Evolutionary conservation across 2,888 invertebrate genomes (phyloP), one percentile per base, ranked within the genome.

Genomic region (Volucella bombylans): DNA sequence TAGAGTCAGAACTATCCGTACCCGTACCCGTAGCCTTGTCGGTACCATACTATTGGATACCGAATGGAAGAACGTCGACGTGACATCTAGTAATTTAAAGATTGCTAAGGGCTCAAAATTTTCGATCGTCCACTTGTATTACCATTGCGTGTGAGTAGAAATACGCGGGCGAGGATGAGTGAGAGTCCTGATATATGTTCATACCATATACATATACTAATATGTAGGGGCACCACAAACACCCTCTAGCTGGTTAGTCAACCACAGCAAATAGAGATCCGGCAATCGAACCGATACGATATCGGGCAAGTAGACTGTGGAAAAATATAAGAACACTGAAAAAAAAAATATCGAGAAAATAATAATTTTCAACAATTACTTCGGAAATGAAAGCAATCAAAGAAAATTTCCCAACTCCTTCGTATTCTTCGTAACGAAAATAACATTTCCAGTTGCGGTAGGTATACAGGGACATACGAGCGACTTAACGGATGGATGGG

Each of bases 21-120:
- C 23, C 39, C 41, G 41, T n/a, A 18, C 14, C 50, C 10, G 18
- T 45, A 15, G 31, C 31, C 31, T 31, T 31, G 31, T 6, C 31
- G 31, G 31, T 52, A 6, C 10, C 18, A 54, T n/a, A 11, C 18
- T 14, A 31, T 31, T 6, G 31, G 31, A 31, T 6, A 31, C 31
- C 31, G 6, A 31, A 4, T 6, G 23, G 62, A n/a, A 67, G 57
- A 38, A 68, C 23, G 43, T 55, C 52, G 71, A 83, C 79, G 79
- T 69, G 79, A 79, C 82, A 83, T 79, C 50, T 67, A 80, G 80
- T 85, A 76, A 80, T 85, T 85, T 68, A 76, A 72, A 71, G 76
- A 85, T 76, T 80, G 80, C 83, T 85, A 54, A 80, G 50, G 71
- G 67, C 67, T 76, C 55, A 80, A 72, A 62, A 62, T 80, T 76